Evolutionary conservation across 1,140 invertebrate species (phyloP), one percentile per base, ranked within the genome.

Genomic region (Drosophila hydei): DNA sequence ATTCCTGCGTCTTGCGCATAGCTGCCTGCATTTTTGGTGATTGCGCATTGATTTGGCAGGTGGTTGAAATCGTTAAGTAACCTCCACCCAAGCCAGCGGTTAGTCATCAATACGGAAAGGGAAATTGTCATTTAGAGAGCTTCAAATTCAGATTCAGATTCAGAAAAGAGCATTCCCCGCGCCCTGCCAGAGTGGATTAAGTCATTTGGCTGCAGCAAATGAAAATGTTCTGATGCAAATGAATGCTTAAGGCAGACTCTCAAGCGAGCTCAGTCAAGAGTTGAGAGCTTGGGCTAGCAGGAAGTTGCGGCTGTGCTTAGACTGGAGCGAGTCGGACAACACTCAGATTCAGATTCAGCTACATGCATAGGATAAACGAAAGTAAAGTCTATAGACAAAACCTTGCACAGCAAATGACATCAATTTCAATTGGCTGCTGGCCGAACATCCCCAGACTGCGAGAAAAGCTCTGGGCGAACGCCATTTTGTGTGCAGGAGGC

Each of bases 31-130:
- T 48, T 52, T 33, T 65, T n/a, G 16, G 55, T 52, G 23, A 75
- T 67, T 75, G 62, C 73, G 73, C 73, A 75, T 75, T 75, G 73
- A 75, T 84, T 83, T 79, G 54, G 54, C 62, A 71, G 68, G 68
- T 71, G 61, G 68, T 58, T 71, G 68, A 58, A 71, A 58, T 65
- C 36, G 61, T 58, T 19, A 30, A 6, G 14, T 16, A 8, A 8
- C 33, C 23, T 33, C 25, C 21, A 21, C 23, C 21, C 51, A 14
- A 4, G 12, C 60, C 27, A 12, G 11, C 45, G 50, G 51, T 71
- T 71, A 71, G 68, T 64, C 61, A 71, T 64, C 61, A 50, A 30
- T 43, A 33, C 8, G 21, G 25, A 7, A 63, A 40, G 43, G 38
- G 21, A 42, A 42, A 42, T 40, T 4, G 14, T 27, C 52, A 42